These are phyloP conservation scores for Felis chaus DNA, from an alignment of 2,113 vertebrate species.

Conservation along the genomic window DNA sequence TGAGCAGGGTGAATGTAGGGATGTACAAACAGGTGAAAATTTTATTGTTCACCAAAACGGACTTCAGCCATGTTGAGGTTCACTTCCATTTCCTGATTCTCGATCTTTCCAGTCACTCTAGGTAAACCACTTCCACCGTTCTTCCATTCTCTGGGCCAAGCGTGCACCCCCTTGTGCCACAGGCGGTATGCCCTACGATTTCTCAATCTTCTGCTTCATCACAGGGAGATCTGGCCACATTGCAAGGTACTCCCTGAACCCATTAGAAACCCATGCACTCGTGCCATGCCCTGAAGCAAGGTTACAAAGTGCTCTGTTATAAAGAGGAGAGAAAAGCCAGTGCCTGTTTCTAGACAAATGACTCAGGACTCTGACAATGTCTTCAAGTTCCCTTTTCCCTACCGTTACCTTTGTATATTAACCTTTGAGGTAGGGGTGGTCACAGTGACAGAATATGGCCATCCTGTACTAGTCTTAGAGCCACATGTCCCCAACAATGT, in stretches of 20 bases:
- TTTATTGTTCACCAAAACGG: background rate
- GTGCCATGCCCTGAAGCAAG: background rate
- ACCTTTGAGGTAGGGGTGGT: no score
- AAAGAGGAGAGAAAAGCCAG: background rate
- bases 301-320: background rate
- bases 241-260: background rate
- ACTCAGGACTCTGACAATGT: background rate
- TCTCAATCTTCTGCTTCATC: background rate
- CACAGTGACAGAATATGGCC: rapidly evolving
- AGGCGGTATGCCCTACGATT: rapidly evolving
- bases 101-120: background rate
- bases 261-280: background rate
- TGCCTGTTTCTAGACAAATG: background rate
- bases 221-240: background rate
- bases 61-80: background rate
- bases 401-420: rapidly evolving
- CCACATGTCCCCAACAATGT: rapidly evolving
- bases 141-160: background rate
- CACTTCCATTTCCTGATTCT: background rate
- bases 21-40: background rate
- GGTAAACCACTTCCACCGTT: background rate
- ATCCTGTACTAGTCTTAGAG: no score
- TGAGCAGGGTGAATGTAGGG: background rate
- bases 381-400: background rate
- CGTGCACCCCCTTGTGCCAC: background rate